Percentiles rank a stretch among this genome's conserved stretches.
Conservation (phyloP, 2,113 vertebrate species). For the Egretta garzetta region DNA sequence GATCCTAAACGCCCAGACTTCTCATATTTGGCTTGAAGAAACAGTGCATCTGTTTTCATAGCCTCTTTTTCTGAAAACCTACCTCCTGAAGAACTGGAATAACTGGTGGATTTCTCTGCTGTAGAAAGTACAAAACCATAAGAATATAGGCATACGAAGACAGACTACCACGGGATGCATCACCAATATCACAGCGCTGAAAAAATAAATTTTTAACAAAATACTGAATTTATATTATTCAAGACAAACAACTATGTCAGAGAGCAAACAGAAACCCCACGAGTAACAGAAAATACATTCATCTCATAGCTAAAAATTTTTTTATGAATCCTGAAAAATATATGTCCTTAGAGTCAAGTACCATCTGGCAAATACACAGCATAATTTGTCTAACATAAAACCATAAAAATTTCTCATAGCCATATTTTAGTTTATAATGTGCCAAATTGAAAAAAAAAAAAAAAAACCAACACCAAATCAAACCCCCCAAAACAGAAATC, state of each 20-base stretch:
- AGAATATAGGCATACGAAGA: conserved; percentile 99
- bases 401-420: background rate
- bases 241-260: background rate
- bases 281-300: background rate
- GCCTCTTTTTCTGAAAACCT: conserved; percentile 35
- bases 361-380: conserved; percentile 14
- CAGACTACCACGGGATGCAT: conserved; percentile 97
- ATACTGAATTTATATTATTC: background rate
- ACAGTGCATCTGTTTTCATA: background rate
- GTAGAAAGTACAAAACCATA: conserved; percentile 98
- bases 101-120: conserved; percentile 95
- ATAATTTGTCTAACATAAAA: background rate
- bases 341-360: background rate
- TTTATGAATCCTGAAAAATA: conserved; percentile 27
- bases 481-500: background rate
- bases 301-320: background rate
- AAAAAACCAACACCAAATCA: background rate
- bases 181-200: conserved; percentile 97
- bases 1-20: background rate
- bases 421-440: background rate
- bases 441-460: background rate
- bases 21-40: background rate
- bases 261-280: background rate
- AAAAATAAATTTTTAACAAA: conserved; percentile 36
- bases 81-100: conserved; percentile 98